Evolutionary conservation across 1,140 invertebrate species (phyloP).

Genomic region (Magallana ariakensis): DNA sequence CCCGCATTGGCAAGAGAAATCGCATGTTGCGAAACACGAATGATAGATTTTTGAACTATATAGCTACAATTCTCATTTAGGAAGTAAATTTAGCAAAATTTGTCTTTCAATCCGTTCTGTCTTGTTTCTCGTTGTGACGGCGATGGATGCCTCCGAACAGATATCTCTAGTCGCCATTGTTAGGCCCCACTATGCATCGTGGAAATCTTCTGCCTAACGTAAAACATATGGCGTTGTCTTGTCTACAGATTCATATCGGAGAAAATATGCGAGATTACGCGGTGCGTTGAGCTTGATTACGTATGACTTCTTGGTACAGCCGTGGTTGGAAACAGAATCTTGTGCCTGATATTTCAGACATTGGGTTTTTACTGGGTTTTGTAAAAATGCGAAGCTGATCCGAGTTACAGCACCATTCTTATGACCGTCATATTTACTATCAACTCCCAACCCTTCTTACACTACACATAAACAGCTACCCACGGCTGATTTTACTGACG

Average conservation of each 20-base stretch:
- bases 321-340: neutral
- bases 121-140: neutral
- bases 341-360: neutral
- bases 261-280: slow-evolving; percentile 30
- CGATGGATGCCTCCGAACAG: neutral
- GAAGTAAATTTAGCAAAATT: too few relatives aligned
- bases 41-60: too few relatives aligned
- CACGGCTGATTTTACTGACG: too few relatives aligned
- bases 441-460: too few relatives aligned
- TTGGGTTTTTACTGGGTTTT: neutral
- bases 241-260: slow-evolving; percentile 15
- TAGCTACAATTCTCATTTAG: too few relatives aligned
- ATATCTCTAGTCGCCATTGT: neutral
- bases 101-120: neutral
- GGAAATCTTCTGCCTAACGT: slow-evolving; percentile 7
- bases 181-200: neutral
- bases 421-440: too few relatives aligned
- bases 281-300: neutral
- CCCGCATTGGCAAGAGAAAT: neutral
- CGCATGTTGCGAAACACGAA: neutral
- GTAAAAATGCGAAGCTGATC: too few relatives aligned
- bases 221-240: slow-evolving; percentile 34
- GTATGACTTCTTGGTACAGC: neutral
- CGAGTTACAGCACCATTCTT: too few relatives aligned
- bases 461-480: too few relatives aligned